phyloP scores from a whole-genome alignment of 2,888 invertebrate species.

The Silvanus unidentatus region DNA sequence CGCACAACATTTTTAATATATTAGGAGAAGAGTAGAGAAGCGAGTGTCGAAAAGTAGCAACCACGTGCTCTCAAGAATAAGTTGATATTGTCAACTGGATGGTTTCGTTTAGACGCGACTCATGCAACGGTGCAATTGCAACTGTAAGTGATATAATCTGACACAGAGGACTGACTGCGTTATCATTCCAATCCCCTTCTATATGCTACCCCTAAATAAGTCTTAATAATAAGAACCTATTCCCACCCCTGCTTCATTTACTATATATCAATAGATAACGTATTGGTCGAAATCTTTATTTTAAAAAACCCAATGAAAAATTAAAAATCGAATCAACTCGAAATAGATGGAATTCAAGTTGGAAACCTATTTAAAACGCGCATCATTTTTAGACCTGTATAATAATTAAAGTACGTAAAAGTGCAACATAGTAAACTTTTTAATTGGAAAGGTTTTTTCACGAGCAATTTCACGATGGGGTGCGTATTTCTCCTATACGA shows the following conservation, averaged over 20 bases:
- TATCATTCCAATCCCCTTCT: slow-evolving; percentile 34
- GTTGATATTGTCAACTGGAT: not conserved
- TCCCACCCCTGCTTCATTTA: slow-evolving; percentile 27
- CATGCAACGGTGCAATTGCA: slow-evolving; percentile 24
- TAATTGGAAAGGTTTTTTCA: slow-evolving; percentile 28
- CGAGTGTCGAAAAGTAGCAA: not conserved
- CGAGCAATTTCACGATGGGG: slow-evolving; percentile 22
- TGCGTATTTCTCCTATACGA: slow-evolving; percentile 10
- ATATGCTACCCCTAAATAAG: slow-evolving; percentile 41
- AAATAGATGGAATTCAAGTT: not conserved
- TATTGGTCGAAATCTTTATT: not conserved
- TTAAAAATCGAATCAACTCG: not conserved
- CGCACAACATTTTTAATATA: slow-evolving; percentile 33
- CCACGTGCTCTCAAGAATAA: slow-evolving; percentile 14
- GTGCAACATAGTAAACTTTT: slow-evolving; percentile 33
- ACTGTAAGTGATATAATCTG: slow-evolving; percentile 28
- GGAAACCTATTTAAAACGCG: too few species aligned
- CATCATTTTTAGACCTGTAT: too few species aligned
- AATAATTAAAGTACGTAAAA: too few species aligned
- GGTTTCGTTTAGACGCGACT: slow-evolving; percentile 10
- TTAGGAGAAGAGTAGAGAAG: not conserved
- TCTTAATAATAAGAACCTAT: slow-evolving; percentile 37
- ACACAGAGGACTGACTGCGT: slow-evolving; percentile 26
- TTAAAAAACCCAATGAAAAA: too few species aligned
- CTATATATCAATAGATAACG: too few species aligned